Percentiles rank a stretch among this genome's conserved stretches.
Conservation (phyloP, 1,140 invertebrate species). For the Trichonephila inaurata region DNA sequence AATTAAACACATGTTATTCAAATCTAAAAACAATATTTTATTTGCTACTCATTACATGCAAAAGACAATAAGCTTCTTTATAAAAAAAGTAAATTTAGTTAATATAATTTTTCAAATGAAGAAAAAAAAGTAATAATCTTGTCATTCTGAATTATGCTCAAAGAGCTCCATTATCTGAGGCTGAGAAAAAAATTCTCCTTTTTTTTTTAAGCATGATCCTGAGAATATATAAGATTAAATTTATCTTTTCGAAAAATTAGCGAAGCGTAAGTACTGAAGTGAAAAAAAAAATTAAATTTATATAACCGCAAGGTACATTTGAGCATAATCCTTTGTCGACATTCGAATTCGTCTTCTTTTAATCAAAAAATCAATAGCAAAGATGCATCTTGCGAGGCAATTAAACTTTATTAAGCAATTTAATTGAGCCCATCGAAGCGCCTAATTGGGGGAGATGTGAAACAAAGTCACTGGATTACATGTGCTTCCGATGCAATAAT, state of each 20-base stretch:
- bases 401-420: conserved; percentile 30
- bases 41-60: no score
- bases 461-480: background rate
- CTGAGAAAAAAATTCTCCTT: no score
- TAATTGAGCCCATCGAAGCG: conserved; percentile 30
- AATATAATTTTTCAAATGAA: no score
- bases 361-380: background rate
- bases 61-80: no score
- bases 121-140: no score
- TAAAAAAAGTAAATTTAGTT: no score
- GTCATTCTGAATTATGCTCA: no score
- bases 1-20: no score
- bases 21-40: no score
- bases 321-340: background rate
- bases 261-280: background rate
- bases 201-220: no score
- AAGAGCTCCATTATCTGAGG: no score
- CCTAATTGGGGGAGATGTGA: background rate
- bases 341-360: background rate
- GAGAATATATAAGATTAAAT: background rate
- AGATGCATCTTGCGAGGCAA: background rate
- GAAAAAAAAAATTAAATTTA: background rate
- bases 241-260: background rate
- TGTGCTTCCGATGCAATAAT: background rate
- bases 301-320: background rate